A percentile compares a stretch with the other conserved stretches of the same genome.
Evolutionary conservation across 2,113 vertebrate genomes (phyloP).

Genomic region (Boleophthalmus pectinirostris): DNA sequence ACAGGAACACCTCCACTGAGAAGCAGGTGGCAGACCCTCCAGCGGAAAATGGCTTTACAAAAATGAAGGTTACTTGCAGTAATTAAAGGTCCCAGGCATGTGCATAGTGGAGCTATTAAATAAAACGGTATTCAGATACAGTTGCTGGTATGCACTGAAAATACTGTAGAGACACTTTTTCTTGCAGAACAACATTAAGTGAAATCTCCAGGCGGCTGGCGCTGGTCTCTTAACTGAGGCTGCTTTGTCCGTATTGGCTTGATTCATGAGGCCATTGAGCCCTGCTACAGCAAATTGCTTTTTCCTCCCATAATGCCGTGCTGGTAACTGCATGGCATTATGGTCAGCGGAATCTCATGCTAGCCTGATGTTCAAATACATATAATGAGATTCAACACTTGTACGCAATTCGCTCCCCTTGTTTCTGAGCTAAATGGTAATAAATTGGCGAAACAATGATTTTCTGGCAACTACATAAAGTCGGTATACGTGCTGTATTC

Average conservation of each 20-base stretch:
- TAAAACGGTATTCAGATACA: slow-evolving; percentile 1
- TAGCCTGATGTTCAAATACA: slow-evolving; percentile 55
- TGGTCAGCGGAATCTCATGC: slow-evolving; percentile 51
- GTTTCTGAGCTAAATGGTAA: slow-evolving; percentile 30
- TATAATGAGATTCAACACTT: slow-evolving; percentile 44
- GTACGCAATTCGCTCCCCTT: slow-evolving; percentile 11
- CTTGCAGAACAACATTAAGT: slow-evolving; percentile 44
- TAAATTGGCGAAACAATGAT: slow-evolving; percentile 50
- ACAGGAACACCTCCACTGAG: no score
- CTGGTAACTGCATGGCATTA: slow-evolving; percentile 53
- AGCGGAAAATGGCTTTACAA: no score
- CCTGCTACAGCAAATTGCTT: slow-evolving; percentile 66
- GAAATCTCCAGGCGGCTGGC: slow-evolving; percentile 51
- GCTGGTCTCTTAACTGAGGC: slow-evolving; percentile 50
- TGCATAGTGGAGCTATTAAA: neutral
- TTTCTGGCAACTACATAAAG: slow-evolving; percentile 24
- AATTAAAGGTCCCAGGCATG: neutral
- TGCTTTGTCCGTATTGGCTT: slow-evolving; percentile 53
- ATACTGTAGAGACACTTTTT: slow-evolving; percentile 17
- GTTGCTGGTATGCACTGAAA: neutral
- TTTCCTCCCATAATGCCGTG: slow-evolving; percentile 61
- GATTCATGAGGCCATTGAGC: slow-evolving; percentile 71
- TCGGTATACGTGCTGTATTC: neutral
- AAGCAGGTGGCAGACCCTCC: no score
- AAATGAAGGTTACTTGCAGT: no score